Evolutionary conservation across 2,797 vertebrate genomes (phyloP).

Genomic region (Alcedo quadribrachys): DNA sequence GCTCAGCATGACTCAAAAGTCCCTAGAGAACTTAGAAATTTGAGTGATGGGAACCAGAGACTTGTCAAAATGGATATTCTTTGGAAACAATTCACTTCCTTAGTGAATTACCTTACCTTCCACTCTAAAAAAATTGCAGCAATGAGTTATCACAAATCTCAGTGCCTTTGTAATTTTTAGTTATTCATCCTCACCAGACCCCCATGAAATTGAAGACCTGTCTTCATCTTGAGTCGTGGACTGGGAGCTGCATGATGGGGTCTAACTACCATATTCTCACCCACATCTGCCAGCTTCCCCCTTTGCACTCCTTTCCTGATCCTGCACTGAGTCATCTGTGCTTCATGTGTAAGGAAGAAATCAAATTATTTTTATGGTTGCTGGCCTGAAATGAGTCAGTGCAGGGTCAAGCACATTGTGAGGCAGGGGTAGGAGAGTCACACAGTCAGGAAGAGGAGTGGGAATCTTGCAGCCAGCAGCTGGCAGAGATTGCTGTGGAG

Average conservation of each 20-base stretch:
- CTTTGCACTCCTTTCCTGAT: neutral
- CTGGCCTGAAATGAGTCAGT: slow-evolving; percentile 26
- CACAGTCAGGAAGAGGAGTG: neutral
- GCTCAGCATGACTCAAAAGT: neutral
- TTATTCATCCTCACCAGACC: neutral
- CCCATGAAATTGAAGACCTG: neutral
- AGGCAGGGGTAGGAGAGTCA: neutral
- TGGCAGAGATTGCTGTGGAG: neutral
- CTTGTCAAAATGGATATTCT: neutral
- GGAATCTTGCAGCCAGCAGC: slow-evolving; percentile 18
- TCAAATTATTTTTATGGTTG: neutral
- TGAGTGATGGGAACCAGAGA: neutral
- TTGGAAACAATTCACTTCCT: neutral
- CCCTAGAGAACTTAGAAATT: neutral
- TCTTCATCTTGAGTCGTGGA: neutral
- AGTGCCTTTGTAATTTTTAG: neutral
- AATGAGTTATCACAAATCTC: neutral
- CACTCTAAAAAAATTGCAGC: neutral
- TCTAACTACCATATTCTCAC: neutral
- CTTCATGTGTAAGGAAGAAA: neutral
- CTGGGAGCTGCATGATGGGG: neutral
- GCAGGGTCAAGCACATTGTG: neutral
- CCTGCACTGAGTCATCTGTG: neutral
- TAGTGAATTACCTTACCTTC: too few species aligned
- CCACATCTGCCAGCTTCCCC: neutral